Base-by-base conservation (phyloP, 2,113 vertebrate genomes). In the Perognathus longimembris region DNA sequence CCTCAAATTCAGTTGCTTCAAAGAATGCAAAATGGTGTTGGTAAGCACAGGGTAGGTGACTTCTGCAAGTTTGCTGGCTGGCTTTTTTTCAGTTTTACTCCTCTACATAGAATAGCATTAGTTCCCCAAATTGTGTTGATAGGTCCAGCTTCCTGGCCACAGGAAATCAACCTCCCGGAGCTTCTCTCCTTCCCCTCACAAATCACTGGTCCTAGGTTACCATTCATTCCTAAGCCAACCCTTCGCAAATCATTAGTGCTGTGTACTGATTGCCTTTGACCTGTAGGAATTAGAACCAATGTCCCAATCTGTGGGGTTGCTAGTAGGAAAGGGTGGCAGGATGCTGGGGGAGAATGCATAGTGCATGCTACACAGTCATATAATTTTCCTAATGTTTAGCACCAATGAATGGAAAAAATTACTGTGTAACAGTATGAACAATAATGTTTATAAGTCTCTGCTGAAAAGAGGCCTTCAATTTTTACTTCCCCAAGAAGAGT, bases 41-140 rank as follows among this genome's bases (percentile, higher is more conserved):
- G 3, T 28, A 9, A 10, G 15, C 36, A 22, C 0, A 5, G 64
- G 34, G 76, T 14, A 32, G 38, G 50, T 5, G 50, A 40, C 15
- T 54, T 54, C 12, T 54, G 50, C 50, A 54, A 54, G 50, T 15
- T 54, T 54, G 50, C 50, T 54, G 14, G 50, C 14, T 54, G 50
- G 50, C 50, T 54, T 15, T 54, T 30, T 24, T 50, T 45, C 26
- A 57, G 69, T 15, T 38, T 38, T 73, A 30, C n/a, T 88, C 70
- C 67, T 32, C 24, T 15, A 21, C 8, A 22, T 8, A 5, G 2
- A 4, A 32, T 10, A 45, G 45, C 26, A 42, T 22, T n/a, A 4
- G 3, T 30, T 32, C 10, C 40, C 45, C 69, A 77, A 5, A 17
- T 18, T 63, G 9, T 22, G 21, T 17, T 64, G 21, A 9, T 7